Percentiles rank a stretch among this genome's conserved stretches.
Conservation (phyloP, 2,113 vertebrate species). For the Poeciliopsis turrubarensis region DNA sequence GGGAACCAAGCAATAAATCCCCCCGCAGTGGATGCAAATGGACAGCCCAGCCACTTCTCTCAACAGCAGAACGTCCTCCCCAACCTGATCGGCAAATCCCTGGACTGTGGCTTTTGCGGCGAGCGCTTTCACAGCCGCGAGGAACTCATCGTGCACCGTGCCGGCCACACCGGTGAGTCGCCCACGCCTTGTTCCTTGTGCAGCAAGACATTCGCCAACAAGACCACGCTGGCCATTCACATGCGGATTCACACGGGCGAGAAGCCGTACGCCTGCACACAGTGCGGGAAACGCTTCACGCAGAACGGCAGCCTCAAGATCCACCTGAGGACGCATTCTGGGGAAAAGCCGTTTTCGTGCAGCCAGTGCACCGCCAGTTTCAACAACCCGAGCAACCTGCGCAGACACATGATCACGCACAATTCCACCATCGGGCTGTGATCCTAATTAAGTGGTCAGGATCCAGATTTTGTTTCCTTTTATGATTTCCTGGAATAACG, state of each 20-base stretch:
- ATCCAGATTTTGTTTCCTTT: too few relatives aligned
- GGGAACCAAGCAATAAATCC: slow-evolving; percentile 31
- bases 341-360: slow-evolving; percentile 84
- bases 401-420: slow-evolving; percentile 76
- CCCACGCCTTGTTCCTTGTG: slow-evolving; percentile 74
- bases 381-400: slow-evolving; percentile 81
- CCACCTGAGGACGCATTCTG: slow-evolving; percentile 84
- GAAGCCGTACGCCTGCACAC: slow-evolving; percentile 82
- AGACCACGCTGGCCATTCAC: slow-evolving; percentile 83
- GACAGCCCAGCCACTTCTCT: slow-evolving; percentile 45
- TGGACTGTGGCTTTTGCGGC: slow-evolving; percentile 68
- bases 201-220: slow-evolving; percentile 83
- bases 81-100: slow-evolving; percentile 36
- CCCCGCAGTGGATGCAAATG: slow-evolving; percentile 16
- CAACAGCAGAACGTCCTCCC: slow-evolving; percentile 45
- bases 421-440: slow-evolving; percentile 34
- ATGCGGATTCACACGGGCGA: slow-evolving; percentile 86
- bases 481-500: background rate
- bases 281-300: slow-evolving; percentile 86
- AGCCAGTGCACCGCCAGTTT: slow-evolving; percentile 81
- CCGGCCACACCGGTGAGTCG: slow-evolving; percentile 63
- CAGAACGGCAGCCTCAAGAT: slow-evolving; percentile 85
- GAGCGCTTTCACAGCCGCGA: slow-evolving; percentile 59
- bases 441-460: background rate
- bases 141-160: slow-evolving; percentile 66